Evolutionary conservation across 2,797 vertebrate genomes (phyloP).

Genomic region (Cyclopterus lumpus): DNA sequence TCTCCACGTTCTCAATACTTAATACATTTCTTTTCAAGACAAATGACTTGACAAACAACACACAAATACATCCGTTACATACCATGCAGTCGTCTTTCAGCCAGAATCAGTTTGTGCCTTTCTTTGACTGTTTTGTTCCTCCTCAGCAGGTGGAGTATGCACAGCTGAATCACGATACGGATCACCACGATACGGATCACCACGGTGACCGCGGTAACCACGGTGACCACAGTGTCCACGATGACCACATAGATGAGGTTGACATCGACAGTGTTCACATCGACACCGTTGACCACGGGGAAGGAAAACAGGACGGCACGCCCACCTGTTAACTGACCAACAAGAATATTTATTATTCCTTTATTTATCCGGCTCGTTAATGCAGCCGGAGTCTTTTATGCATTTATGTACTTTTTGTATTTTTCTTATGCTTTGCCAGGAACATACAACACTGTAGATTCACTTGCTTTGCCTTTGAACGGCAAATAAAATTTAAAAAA

Average conservation of each 20-base stretch:
- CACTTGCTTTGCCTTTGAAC: constrained; percentile 24
- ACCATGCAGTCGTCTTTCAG: background rate
- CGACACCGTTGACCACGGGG: constrained; percentile 1
- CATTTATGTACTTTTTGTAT: constrained; percentile 14
- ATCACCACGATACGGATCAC: too few species aligned
- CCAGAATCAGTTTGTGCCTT: background rate
- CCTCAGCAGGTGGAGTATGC: constrained; percentile 78
- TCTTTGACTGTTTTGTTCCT: background rate
- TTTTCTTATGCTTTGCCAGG: constrained; percentile 24
- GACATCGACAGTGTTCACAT: constrained; percentile 23
- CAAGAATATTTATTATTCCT: constrained; percentile 63
- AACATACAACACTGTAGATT: constrained; percentile 20
- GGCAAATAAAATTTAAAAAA: constrained; percentile 66
- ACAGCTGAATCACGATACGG: constrained; percentile 73
- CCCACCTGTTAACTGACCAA: constrained; percentile 10
- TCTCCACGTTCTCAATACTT: background rate
- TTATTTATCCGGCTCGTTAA: constrained; percentile 48
- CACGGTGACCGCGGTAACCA: constrained; percentile 27
- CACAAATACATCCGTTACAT: background rate
- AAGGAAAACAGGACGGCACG: constrained; percentile 10
- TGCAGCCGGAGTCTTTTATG: constrained; percentile 24
- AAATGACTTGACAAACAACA: background rate
- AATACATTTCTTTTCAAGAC: background rate
- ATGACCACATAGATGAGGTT: constrained; percentile 18
- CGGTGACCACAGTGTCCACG: constrained; percentile 23